Conservation (phyloP, 2,888 invertebrate genomes). For the Scaptomyza reducta region DNA sequence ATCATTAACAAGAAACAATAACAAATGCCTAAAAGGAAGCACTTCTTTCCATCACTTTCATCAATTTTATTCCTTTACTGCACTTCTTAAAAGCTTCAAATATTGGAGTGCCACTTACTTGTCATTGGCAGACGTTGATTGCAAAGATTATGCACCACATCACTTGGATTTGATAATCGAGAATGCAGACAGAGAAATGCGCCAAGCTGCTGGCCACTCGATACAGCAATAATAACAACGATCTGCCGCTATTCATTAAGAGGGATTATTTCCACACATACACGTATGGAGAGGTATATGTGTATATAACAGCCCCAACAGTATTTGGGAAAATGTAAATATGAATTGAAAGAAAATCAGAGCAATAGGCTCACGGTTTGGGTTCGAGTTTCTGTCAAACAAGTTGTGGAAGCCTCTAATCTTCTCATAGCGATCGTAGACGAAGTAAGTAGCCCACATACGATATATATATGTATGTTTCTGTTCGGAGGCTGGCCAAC, state of each 20-base stretch:
- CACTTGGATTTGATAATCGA: conserved; percentile 32
- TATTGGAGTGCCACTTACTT: conserved; percentile 19
- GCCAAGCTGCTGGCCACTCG: conserved; percentile 44
- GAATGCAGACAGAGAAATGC: conserved; percentile 9
- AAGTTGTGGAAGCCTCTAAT: conserved; percentile 62
- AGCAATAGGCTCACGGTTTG: conserved; percentile 48
- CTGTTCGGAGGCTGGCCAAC: background rate
- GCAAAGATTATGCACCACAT: conserved; percentile 36
- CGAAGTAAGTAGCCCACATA: conserved; percentile 67
- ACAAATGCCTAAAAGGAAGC: no score
- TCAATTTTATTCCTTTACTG: background rate
- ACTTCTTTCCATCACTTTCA: background rate
- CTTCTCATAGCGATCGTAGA: conserved; percentile 53
- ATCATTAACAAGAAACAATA: background rate
- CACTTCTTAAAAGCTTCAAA: background rate
- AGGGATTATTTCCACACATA: conserved; percentile 1
- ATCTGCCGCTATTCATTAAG: conserved; percentile 65
- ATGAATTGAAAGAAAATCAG: conserved; percentile 49
- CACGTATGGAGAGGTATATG: background rate
- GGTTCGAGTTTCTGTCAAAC: conserved; percentile 64
- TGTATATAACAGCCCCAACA: conserved; percentile 10
- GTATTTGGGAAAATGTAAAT: conserved; percentile 31
- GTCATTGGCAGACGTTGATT: conserved; percentile 37
- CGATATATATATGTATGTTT: conserved; percentile 3
- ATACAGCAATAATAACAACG: conserved; percentile 64